Evolutionary conservation across 2,797 vertebrate genomes (phyloP).

Genomic region (Hippoglossus hippoglossus): DNA sequence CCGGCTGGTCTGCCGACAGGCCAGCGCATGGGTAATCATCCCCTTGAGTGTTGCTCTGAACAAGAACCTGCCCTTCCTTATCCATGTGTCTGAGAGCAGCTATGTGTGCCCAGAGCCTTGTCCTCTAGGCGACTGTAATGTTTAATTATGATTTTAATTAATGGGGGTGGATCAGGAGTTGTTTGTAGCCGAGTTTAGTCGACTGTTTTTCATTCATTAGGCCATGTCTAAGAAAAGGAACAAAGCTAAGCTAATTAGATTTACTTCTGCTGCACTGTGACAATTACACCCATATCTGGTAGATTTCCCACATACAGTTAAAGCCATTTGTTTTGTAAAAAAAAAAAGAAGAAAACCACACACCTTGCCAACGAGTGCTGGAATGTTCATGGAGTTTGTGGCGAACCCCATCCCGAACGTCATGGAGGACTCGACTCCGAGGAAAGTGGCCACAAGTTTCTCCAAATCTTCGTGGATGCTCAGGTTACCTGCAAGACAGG

Average conservation of each 20-base stretch:
- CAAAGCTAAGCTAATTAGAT: constrained; percentile 64
- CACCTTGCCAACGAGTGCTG: constrained; percentile 87
- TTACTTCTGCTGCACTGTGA: constrained; percentile 40
- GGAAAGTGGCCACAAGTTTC: constrained; percentile 78
- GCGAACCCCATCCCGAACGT: constrained; percentile 98
- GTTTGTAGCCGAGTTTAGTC: constrained; percentile 56
- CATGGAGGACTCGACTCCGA: constrained; percentile 92
- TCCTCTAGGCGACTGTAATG: constrained; percentile 70
- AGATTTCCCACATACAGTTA: constrained; percentile 6
- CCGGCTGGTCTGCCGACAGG: constrained; percentile 57
- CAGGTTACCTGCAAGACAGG: constrained; percentile 86
- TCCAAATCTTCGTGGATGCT: constrained; percentile 91
- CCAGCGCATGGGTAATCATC: constrained; percentile 64
- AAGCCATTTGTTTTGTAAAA: constrained; percentile 5
- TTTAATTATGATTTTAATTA: constrained; percentile 81
- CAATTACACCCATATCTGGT: constrained; percentile 10
- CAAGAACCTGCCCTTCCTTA: constrained; percentile 65
- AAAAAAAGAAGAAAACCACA: constrained; percentile 13
- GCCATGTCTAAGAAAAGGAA: constrained; percentile 56
- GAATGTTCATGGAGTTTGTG: constrained; percentile 98
- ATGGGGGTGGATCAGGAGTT: constrained; percentile 54
- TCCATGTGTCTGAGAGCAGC: constrained; percentile 58
- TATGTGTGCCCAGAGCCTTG: constrained; percentile 43
- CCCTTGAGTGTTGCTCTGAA: constrained; percentile 72
- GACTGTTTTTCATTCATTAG: constrained; percentile 67